A percentile compares a stretch with the other conserved stretches of the same genome.
Evolutionary conservation across 2,113 vertebrate species (phyloP).

Genomic region (Loxodonta africana): DNA sequence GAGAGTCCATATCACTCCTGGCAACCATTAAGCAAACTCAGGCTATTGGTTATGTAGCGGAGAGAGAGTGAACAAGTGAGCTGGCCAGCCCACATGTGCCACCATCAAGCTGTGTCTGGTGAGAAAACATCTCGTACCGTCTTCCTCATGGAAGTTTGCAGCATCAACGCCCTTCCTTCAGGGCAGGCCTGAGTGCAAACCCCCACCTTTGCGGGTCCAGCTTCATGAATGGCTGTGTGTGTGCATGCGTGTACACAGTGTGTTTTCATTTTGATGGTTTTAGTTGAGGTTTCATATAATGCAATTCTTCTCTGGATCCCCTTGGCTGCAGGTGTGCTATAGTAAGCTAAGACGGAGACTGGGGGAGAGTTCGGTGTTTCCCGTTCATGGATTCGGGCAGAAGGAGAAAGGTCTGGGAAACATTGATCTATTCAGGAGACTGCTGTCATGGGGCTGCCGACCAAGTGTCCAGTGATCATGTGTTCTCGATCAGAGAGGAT

Average conservation of each 20-base stretch:
- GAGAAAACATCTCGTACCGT: accelerated
- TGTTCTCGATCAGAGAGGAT: neutral
- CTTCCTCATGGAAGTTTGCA: neutral
- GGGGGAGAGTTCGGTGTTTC: neutral
- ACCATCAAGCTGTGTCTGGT: neutral
- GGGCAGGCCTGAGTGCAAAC: neutral
- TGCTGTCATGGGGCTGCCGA: neutral
- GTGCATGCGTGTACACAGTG: no score
- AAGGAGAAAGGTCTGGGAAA: neutral
- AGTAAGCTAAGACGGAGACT: neutral
- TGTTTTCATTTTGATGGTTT: neutral
- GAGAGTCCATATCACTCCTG: neutral
- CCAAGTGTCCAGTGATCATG: neutral
- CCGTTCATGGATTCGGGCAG: neutral
- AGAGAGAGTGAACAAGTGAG: neutral
- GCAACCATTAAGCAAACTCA: neutral
- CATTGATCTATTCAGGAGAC: neutral
- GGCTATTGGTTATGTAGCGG: neutral
- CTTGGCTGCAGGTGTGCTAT: neutral
- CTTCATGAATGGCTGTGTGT: neutral
- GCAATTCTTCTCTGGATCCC: neutral
- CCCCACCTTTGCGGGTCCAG: neutral
- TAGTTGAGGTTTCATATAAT: neutral
- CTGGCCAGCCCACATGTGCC: neutral
- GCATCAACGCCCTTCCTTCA: neutral